A percentile compares a stretch with the other conserved stretches of the same genome.
These are phyloP conservation scores for Nycticryphes semicollaris DNA, from an alignment of 2,113 vertebrate genomes.

Conservation along the genomic window DNA sequence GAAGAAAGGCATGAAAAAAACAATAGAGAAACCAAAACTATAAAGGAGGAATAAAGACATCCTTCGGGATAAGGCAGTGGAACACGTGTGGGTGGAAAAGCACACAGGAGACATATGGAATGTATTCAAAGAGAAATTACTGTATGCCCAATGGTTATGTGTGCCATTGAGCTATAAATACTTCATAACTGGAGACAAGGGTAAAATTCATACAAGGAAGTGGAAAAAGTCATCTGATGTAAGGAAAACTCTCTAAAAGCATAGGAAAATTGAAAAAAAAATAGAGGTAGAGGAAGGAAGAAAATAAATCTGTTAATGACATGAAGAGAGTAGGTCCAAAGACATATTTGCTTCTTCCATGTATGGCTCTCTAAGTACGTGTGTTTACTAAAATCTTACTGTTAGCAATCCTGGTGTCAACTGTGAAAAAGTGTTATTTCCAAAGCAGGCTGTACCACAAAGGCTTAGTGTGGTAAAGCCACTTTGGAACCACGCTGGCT, in stretches of 20 bases:
- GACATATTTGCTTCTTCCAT: background rate
- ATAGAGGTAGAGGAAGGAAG: background rate
- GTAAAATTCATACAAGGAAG: slow-evolving; percentile 33
- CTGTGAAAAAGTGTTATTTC: background rate
- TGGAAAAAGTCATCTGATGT: slow-evolving; percentile 1
- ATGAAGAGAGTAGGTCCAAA: background rate
- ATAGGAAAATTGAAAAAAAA: background rate
- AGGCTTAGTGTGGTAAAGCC: too few relatives aligned
- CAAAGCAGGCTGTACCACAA: background rate
- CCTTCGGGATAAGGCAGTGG: slow-evolving; percentile 34
- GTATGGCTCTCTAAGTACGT: background rate
- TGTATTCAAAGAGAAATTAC: slow-evolving; percentile 63
- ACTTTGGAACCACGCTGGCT: background rate
- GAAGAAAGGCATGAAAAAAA: slow-evolving; percentile 41
- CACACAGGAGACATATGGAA: slow-evolving; percentile 45
- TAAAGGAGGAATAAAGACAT: slow-evolving; percentile 41
- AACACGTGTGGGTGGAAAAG: slow-evolving; percentile 45
- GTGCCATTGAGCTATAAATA: slow-evolving; percentile 63
- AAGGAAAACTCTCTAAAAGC: background rate
- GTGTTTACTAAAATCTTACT: background rate
- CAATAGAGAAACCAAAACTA: slow-evolving; percentile 27
- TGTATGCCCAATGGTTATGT: slow-evolving; percentile 50
- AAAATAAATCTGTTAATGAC: background rate
- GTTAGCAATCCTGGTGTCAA: background rate
- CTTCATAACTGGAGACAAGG: slow-evolving; percentile 20